Base-by-base conservation (phyloP, 2,797 vertebrate species). In the Chanos chanos region DNA sequence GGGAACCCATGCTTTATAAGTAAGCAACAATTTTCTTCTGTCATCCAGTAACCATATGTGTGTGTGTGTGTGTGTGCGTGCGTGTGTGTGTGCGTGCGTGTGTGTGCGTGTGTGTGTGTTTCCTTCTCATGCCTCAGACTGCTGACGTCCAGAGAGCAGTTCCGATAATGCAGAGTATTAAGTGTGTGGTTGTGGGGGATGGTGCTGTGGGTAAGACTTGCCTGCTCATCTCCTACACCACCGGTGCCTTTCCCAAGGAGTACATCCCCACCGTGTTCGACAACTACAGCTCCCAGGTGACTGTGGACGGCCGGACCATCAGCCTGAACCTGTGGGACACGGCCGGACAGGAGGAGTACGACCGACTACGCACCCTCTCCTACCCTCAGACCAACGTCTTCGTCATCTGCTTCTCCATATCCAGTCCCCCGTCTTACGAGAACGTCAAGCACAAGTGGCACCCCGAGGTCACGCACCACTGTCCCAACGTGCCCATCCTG, bases 231-330 rank as follows among this genome's bases (percentile, higher is more conserved):
- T 94, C 92, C 67, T 95, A 94, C 61, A 95, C 93, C 34, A 94
- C 93, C 4, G 93, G 93, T 41, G 91, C 91, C 3, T 96, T 95
- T 61, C 92, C 92, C 2, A 91, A 93, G 41, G 93, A 95, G 72
- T 95, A 95, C 71, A 93, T 96, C 68, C 92, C 93, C 27, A 95
- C 94, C 0, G 92, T 96, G 64, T 97, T 97, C 18, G 94, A 95
- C 83, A 95, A 94, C 85, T 95, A 93, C 82, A 94, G 93, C 69
- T 86, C 85, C 64, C 92, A 95, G 78, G 79, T 93, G 83, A 80
- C 22, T 1, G 87, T 92, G 59, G 90, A 92, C n/a, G 82, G 87
- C 34, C 82, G 89, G 55, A 84, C 82, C 10, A 68, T 92, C 70
- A 91, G 88, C 78, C 84, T 91, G 52, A 91, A 91, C 19, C 83